A percentile compares a stretch with the other conserved stretches of the same genome.
Conservation (phyloP, 2,888 invertebrate genomes). For the Hydropsyche betteni region DNA sequence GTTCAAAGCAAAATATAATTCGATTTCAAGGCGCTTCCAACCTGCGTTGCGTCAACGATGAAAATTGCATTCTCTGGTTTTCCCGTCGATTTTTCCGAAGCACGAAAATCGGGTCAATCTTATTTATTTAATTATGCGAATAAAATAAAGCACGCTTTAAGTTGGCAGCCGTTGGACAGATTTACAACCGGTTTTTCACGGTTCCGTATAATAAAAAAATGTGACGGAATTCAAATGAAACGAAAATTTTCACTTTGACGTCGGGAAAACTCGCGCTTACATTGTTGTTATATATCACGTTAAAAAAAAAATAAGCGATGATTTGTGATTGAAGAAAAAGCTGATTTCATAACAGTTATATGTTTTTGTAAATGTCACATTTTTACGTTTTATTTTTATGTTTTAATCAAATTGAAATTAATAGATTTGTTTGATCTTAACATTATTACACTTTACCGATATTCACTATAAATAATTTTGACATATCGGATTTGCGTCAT, state of each 20-base stretch:
- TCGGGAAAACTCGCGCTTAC: not conserved
- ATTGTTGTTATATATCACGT: not conserved
- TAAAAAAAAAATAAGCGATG: not conserved
- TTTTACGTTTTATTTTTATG: too few species aligned
- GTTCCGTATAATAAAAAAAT: not conserved
- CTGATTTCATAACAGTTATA: too few species aligned
- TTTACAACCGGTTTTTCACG: not conserved
- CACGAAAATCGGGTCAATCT: slow-evolving; percentile 9
- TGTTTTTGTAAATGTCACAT: too few species aligned
- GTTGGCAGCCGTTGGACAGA: not conserved
- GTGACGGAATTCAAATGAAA: not conserved
- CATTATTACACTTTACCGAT: too few species aligned
- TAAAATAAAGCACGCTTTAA: not conserved
- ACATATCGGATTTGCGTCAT: too few species aligned
- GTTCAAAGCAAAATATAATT: too few species aligned
- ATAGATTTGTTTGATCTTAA: too few species aligned
- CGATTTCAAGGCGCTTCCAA: too few species aligned
- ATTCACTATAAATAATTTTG: too few species aligned
- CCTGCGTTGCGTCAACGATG: too few species aligned
- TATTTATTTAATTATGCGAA: slow-evolving; percentile 1
- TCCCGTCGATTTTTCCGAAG: not conserved
- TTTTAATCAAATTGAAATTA: too few species aligned
- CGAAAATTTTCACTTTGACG: slow-evolving; percentile 7
- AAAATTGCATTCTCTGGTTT: not conserved
- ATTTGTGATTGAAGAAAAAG: not conserved